Conservation (phyloP, 2,888 invertebrate genomes). For the Sarcophaga subvicina region DNA sequence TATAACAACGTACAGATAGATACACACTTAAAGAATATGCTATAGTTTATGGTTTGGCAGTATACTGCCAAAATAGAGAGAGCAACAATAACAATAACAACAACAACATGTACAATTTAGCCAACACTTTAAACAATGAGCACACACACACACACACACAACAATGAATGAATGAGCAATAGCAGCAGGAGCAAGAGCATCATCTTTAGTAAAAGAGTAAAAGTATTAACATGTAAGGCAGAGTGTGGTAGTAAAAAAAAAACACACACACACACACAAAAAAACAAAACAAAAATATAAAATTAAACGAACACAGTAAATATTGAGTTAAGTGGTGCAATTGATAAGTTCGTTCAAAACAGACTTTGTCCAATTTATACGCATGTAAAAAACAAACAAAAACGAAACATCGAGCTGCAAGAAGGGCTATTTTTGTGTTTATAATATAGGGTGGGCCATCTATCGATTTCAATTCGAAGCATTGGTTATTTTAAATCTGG, state of each 20-base stretch:
- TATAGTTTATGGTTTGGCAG: slow-evolving; percentile 56
- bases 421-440: too few species aligned
- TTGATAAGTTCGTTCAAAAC: too few species aligned
- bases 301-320: slow-evolving; percentile 28
- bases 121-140: slow-evolving; percentile 55
- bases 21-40: slow-evolving; percentile 46
- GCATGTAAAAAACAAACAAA: too few species aligned
- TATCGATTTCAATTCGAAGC: too few species aligned
- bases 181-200: slow-evolving; percentile 64
- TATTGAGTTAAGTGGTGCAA: too few species aligned
- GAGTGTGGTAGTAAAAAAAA: slow-evolving; percentile 25
- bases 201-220: slow-evolving; percentile 60
- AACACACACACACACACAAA: slow-evolving; percentile 16
- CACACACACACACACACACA: neutral
- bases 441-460: too few species aligned
- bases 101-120: slow-evolving; percentile 41
- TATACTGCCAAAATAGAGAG: neutral
- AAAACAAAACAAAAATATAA: slow-evolving; percentile 58
- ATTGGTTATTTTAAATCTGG: too few species aligned
- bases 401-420: too few species aligned
- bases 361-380: too few species aligned
- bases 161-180: neutral
- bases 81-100: slow-evolving; percentile 3
- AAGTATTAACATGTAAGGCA: slow-evolving; percentile 38
- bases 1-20: slow-evolving; percentile 8